A percentile compares a stretch with the other conserved stretches of the same genome.
These are phyloP conservation scores for Drosophila ambigua DNA, from an alignment of 1,140 invertebrate species.

Conservation along the genomic window DNA sequence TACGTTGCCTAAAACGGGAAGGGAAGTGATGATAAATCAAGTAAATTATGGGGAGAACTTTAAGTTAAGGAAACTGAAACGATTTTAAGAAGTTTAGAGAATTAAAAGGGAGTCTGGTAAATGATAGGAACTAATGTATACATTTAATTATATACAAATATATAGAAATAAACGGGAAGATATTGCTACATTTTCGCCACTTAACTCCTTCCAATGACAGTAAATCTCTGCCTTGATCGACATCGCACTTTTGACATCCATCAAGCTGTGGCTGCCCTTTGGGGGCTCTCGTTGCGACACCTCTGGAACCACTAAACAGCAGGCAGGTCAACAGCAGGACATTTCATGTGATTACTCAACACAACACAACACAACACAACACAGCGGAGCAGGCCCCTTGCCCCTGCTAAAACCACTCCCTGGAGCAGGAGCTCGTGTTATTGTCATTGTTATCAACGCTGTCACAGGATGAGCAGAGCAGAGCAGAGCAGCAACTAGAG, in stretches of 20 bases:
- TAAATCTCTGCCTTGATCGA: constrained; percentile 8
- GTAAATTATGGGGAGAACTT: too few species aligned
- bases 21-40: constrained; percentile 13
- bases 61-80: too few species aligned
- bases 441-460: constrained; percentile 78
- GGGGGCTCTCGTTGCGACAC: constrained; percentile 8
- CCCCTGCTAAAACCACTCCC: constrained; percentile 45
- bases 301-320: constrained; percentile 7
- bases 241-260: constrained; percentile 36
- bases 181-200: too few species aligned
- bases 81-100: too few species aligned
- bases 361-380: constrained; percentile 26
- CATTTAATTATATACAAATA: too few species aligned
- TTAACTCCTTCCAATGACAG: too few species aligned
- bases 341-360: constrained; percentile 55
- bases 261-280: constrained; percentile 23
- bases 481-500: constrained; percentile 21
- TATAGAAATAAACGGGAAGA: too few species aligned
- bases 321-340: constrained; percentile 44
- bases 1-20: neutral
- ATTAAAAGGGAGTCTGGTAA: too few species aligned
- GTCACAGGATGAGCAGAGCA: constrained; percentile 56
- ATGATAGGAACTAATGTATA: too few species aligned
- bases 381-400: constrained; percentile 5
- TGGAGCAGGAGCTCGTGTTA: constrained; percentile 53